Evolutionary conservation across 2,797 vertebrate species (phyloP).

Genomic region (Spinibarbus caldwelli): DNA sequence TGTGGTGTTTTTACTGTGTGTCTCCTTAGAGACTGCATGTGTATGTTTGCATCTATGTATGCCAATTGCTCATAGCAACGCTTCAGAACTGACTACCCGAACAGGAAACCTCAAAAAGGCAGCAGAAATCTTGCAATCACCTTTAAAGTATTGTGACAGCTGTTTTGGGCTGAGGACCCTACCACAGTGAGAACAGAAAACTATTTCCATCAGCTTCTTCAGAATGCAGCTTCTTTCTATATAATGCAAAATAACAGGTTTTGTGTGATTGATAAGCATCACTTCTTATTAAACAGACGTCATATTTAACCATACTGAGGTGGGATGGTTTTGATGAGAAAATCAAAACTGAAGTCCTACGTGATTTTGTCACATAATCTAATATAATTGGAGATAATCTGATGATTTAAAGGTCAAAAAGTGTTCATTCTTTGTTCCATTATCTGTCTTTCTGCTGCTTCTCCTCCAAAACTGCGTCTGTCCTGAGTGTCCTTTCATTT

Average conservation of each 20-base stretch:
- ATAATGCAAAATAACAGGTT: not conserved
- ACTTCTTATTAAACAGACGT: not conserved
- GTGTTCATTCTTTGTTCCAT: not conserved
- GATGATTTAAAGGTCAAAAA: not conserved
- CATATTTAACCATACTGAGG: not conserved
- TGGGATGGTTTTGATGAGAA: not conserved
- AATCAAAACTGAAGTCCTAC: not conserved
- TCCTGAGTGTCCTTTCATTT: not conserved
- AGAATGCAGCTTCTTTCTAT: not conserved
- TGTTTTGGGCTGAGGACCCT: constrained; percentile 23
- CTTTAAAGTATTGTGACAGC: constrained; percentile 58
- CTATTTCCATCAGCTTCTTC: not conserved
- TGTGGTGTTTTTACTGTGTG: constrained; percentile 52
- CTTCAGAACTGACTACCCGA: constrained; percentile 64
- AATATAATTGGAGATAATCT: not conserved
- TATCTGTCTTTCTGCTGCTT: not conserved
- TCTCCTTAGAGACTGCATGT: constrained; percentile 73
- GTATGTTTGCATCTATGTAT: constrained; percentile 44
- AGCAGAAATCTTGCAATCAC: constrained; percentile 67
- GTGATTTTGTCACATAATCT: not conserved
- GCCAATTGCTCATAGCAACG: constrained; percentile 73
- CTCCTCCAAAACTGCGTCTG: not conserved
- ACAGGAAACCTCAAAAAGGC: constrained; percentile 74
- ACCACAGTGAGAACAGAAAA: not conserved
- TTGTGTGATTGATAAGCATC: not conserved